Base-by-base conservation (phyloP, 2,797 vertebrate species). In the Anableps anableps region DNA sequence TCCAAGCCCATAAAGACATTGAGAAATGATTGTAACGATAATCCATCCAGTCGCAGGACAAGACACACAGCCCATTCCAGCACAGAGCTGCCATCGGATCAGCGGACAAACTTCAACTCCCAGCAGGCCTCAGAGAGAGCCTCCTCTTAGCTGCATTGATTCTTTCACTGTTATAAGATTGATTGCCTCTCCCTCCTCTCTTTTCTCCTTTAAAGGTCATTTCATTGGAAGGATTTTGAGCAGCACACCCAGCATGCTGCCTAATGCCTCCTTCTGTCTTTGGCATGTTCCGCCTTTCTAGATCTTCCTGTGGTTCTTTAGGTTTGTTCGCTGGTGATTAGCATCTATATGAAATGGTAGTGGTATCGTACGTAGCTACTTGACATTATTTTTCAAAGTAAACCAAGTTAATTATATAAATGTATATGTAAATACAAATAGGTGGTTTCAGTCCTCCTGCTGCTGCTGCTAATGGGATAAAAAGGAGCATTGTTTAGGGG, bases 361-460 rank as follows among this genome's bases (percentile, higher is more conserved):
- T 93, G 89, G 92, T 95, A 93, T 93, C 84, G 90, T 94, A 93
- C 87, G 89, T 94, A 94, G 93, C 92, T 94, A 94, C 92, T 95
- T 91, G 88, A 93, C 91, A 91, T 93, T 92, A 92, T 91, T 94
- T 91, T 92, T 92, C 86, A 90, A 86, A 94, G 80, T 86, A 91
- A 94, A 93, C 89, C 83, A 86, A 91, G 92, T 89, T 36, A 92
- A 91, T 89, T 94, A 94, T 93, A 93, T 93, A 93, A 86, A 94
- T 92, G 88, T 94, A 93, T 90, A 89, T 91, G 89, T 94, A 91
- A 86, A 92, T 89, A 92, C 91, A 87, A 86, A 90, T 86, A 91
- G 79, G 85, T 74, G 78, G 82, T 83, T 78, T 81, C 80, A 91
- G 93, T 94, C 88, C 93, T 94, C 88, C 93, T 92, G 93, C 93